Conservation (phyloP, 2,797 vertebrate species). For the Syngnathus rostellatus region DNA sequence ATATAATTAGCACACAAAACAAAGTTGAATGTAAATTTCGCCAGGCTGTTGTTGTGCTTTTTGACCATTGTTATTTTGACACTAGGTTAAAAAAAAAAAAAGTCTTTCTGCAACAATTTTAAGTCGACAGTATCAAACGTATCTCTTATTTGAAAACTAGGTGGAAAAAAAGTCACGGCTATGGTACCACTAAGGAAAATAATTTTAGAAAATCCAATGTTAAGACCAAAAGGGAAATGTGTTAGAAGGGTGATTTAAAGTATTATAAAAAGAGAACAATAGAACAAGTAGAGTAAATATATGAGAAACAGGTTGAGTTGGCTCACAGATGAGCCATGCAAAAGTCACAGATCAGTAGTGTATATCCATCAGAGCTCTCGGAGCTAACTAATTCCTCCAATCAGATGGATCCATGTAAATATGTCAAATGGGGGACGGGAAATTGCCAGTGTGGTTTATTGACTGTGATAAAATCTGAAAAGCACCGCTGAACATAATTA, state of each 20-base stretch:
- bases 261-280: constrained; percentile 21
- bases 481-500: constrained; percentile 99
- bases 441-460: constrained; percentile 99
- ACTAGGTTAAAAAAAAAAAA: neutral
- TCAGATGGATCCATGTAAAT: constrained; percentile 99
- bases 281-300: constrained; percentile 50
- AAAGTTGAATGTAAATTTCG: neutral
- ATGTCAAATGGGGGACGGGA: constrained; percentile 96
- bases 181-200: neutral
- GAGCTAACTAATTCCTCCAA: constrained; percentile 98
- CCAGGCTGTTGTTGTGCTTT: neutral
- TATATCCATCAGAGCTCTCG: constrained; percentile 98
- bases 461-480: constrained; percentile 99
- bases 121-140: neutral
- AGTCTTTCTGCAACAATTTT: neutral
- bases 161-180: neutral
- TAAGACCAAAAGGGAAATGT: constrained; percentile 42
- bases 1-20: neutral
- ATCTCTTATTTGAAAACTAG: neutral
- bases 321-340: constrained; percentile 65
- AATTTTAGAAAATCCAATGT: no score
- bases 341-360: constrained; percentile 98
- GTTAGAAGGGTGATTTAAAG: constrained; percentile 17
- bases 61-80: neutral
- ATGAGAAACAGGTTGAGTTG: constrained; percentile 56